Base-by-base conservation (phyloP, 2,888 invertebrate species). In the Heliconius erato region DNA sequence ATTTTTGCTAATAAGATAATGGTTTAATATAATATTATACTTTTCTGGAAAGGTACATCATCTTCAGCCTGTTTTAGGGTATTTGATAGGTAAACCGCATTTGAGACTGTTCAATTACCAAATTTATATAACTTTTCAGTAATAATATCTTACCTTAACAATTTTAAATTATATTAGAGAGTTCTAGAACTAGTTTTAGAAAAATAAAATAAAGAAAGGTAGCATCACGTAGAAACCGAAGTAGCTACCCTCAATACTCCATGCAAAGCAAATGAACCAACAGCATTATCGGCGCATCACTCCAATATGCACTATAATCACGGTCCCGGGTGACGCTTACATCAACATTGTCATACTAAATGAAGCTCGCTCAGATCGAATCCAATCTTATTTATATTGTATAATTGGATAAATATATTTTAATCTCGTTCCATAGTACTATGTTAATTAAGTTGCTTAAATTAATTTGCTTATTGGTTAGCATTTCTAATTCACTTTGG, bases 381-480 rank as follows among this genome's bases (percentile, higher is more conserved):
- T 76, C 16, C 63, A 32, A 14, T 76, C n/a, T 63, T 76, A 63
- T 76, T 76, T 76, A 63, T 76, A 63, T 76, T 40, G 26, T 26
- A 40, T 40, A 76, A 76, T 76, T 63, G 63, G 63, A 19, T 26
- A 76, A 63, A 76, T 76, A 59, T n/a, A 63, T 76, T 63, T 76
- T 63, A 4, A 76, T 26, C 35, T 63, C 35, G 23, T n/a, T 63
- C 35, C n/a, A 32, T 16, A 49, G 28, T 74, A 32, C n/a, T 40
- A 59, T 59, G 74, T n/a, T n/a, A n/a, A n/a, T n/a, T n/a, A n/a
- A n/a, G n/a, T 74, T 74, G 40, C 72, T 32, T 35, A 23, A 7
- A 35, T 69, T 35, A 9, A 35, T 69, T 11, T 23, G 4, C 49
- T 49, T 49, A 16, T 49, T 49, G 5, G 49, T 49, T 49, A 16